Percentiles rank a stretch among this genome's conserved stretches.
Evolutionary conservation across 2,113 vertebrate genomes (phyloP).

Genomic region (Cyanoliseus patagonus): DNA sequence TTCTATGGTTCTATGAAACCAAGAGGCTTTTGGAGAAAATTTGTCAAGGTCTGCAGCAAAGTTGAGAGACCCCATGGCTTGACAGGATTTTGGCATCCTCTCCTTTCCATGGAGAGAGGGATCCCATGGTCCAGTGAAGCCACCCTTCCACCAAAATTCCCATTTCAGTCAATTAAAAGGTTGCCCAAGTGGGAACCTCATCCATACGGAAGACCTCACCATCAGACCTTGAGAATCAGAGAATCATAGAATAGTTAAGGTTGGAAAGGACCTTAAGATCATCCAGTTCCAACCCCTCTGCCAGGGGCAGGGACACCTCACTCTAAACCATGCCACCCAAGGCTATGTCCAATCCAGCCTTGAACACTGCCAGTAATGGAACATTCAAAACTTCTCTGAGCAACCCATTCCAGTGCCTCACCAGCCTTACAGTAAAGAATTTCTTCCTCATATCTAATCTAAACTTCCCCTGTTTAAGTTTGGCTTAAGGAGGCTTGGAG

Average conservation of each 20-base stretch:
- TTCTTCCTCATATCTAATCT: too few species aligned
- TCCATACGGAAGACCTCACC: rapidly evolving
- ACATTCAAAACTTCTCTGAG: too few species aligned
- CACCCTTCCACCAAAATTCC: not conserved
- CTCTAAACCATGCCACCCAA: too few species aligned
- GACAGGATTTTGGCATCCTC: not conserved
- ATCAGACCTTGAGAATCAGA: not conserved
- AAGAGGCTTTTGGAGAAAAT: not conserved
- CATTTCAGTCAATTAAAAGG: rapidly evolving
- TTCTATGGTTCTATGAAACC: not conserved
- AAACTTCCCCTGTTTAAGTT: not conserved
- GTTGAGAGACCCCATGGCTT: not conserved
- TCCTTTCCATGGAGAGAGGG: not conserved
- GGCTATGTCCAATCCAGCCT: too few species aligned
- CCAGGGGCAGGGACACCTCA: too few species aligned
- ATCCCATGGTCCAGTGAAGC: not conserved
- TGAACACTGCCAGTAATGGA: too few species aligned
- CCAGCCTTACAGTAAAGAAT: too few species aligned
- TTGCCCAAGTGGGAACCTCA: not conserved
- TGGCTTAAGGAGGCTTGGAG: not conserved
- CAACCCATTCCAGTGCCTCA: too few species aligned
- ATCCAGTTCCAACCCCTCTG: too few species aligned
- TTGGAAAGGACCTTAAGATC: too few species aligned
- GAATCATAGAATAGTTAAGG: too few species aligned
- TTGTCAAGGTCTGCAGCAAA: not conserved